phyloP scores from a whole-genome alignment of 53 echinoderm and acorn worm genomes.

The Patiria pectinifera region DNA sequence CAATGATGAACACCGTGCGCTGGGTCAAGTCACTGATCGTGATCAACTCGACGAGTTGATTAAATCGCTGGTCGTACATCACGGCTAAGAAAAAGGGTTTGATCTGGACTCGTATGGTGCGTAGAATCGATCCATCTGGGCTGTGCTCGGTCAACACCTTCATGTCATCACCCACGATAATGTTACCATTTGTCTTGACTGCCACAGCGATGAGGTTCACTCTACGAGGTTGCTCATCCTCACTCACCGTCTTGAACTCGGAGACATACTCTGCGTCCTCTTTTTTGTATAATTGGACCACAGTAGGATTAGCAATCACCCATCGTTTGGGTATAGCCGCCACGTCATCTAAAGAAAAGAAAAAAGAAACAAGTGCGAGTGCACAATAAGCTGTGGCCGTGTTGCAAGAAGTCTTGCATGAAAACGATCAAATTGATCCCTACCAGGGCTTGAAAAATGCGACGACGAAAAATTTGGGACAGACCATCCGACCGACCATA shows the following conservation, averaged over 20 bases:
- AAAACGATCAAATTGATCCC: too few relatives aligned
- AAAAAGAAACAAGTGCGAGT: not conserved
- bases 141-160: not conserved
- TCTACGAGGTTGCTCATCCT: not conserved
- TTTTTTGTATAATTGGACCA: not conserved
- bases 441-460: too few relatives aligned
- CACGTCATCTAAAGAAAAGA: not conserved
- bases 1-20: not conserved
- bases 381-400: too few relatives aligned
- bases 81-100: not conserved
- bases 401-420: too few relatives aligned
- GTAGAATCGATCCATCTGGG: not conserved
- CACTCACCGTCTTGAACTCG: not conserved
- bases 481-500: too few relatives aligned
- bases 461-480: too few relatives aligned
- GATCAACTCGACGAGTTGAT: not conserved
- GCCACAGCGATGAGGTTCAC: not conserved
- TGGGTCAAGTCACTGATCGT: not conserved
- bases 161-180: not conserved
- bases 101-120: not conserved
- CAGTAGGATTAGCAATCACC: not conserved
- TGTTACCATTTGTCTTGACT: not conserved
- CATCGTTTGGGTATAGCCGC: not conserved
- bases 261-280: not conserved
- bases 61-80: not conserved